These are phyloP conservation scores for Pachyuromys duprasi DNA, from an alignment of 2,797 vertebrate species.

Conservation along the genomic window DNA sequence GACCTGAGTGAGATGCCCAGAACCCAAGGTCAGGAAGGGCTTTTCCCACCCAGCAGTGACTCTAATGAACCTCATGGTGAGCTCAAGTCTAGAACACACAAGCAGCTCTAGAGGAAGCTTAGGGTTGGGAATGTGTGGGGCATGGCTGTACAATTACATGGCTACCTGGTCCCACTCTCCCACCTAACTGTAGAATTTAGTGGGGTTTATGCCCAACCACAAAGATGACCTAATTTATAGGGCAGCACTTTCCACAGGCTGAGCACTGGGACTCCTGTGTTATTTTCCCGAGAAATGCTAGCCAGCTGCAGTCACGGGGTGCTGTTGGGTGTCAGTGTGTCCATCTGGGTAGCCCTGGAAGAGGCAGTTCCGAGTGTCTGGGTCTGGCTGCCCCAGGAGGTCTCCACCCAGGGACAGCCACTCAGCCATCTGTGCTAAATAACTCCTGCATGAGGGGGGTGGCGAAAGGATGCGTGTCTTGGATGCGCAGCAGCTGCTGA, in stretches of 20 bases:
- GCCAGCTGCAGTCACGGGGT: neutral
- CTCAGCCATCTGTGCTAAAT: conserved; percentile 81
- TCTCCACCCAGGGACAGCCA: rapidly evolving
- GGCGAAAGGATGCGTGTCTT: conserved; percentile 89
- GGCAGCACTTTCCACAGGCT: neutral
- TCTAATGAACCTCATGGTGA: neutral
- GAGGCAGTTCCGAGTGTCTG: neutral
- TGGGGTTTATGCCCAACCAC: neutral
- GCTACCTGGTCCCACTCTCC: neutral
- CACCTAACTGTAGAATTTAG: neutral
- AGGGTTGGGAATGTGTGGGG: neutral
- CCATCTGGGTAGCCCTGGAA: neutral
- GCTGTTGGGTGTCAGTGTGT: rapidly evolving
- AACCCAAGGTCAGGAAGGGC: neutral
- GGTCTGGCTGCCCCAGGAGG: neutral
- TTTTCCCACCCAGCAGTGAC: neutral
- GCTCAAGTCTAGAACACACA: neutral
- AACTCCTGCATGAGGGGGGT: conserved; percentile 90
- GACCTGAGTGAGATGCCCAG: neutral
- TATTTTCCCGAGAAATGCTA: neutral
- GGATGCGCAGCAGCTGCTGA: conserved; percentile 89
- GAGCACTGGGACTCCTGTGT: neutral
- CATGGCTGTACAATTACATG: neutral
- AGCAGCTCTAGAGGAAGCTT: neutral
- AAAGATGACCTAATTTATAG: neutral